A percentile compares a stretch with the other conserved stretches of the same genome.
phyloP scores from a whole-genome alignment of 1,140 invertebrate species.

The Drosophila gunungcola region DNA sequence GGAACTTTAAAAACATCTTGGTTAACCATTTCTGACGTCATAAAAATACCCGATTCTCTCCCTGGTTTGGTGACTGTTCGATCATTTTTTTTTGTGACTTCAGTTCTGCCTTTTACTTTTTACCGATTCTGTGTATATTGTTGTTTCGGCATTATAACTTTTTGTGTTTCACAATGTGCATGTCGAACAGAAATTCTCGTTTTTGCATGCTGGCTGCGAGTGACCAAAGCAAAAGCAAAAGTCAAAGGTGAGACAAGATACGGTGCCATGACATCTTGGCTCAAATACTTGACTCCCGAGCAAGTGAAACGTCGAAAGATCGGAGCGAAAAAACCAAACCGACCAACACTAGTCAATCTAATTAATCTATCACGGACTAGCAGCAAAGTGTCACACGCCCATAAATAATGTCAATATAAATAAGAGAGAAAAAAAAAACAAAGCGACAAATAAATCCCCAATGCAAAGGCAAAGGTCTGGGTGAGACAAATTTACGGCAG shows the following conservation, averaged over 20 bases:
- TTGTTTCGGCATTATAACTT: slow-evolving; percentile 33
- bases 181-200: slow-evolving; percentile 55
- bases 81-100: slow-evolving; percentile 10
- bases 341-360: slow-evolving; percentile 36
- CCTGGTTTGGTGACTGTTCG: slow-evolving; percentile 24
- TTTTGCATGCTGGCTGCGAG: slow-evolving; percentile 56
- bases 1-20: neutral
- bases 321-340: neutral
- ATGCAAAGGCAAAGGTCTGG: slow-evolving; percentile 50
- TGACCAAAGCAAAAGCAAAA: slow-evolving; percentile 53
- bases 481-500: slow-evolving; percentile 52
- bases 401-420: slow-evolving; percentile 45
- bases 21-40: slow-evolving; percentile 12
- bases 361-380: slow-evolving; percentile 53
- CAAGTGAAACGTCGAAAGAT: slow-evolving; percentile 38
- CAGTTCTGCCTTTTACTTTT: slow-evolving; percentile 56
- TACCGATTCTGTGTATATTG: slow-evolving; percentile 24
- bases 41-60: slow-evolving; percentile 25
- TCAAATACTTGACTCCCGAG: slow-evolving; percentile 41
- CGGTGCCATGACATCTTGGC: slow-evolving; percentile 71
- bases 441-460: too few relatives aligned
- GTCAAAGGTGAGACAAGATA: slow-evolving; percentile 57
- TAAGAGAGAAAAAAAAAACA: neutral
- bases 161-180: slow-evolving; percentile 53
- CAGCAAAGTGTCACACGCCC: slow-evolving; percentile 52